Evolutionary conservation across 2,797 vertebrate genomes (phyloP), one percentile per base, ranked within the genome.

Genomic region (Micromesistius poutassou): DNA sequence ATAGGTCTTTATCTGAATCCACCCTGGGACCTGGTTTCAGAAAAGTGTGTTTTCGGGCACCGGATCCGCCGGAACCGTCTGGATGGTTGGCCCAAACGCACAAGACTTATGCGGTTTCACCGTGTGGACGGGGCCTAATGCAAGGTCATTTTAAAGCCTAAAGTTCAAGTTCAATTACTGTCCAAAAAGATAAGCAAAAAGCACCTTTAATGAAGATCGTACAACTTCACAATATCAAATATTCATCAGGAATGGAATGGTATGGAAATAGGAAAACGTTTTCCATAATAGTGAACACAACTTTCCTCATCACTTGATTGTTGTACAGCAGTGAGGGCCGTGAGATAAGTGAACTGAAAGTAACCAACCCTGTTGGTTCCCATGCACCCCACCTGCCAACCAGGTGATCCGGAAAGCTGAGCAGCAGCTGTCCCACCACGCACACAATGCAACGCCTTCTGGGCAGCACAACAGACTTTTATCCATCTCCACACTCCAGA

Each of bases 351-450:
- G 10, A 28, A 28, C 25, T 68, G 25, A 28, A 68, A 4, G 62
- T 28, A 2, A 13, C 62, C 10, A 38, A 2, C 62, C 28, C 62
- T 28, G 25, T 10, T 68, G n/a, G 62, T 68, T 68, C 62, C 73
- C 30, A 71, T 30, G 30, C 68, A 4, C 30, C 74, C 42, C 80
- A 81, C 66, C 82, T 85, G 81, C 76, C 76, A 74, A 83, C 86
- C 91, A 91, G 90, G 88, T 91, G 88, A 90, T 79, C 68, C 76
- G 80, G 73, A 80, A 81, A 78, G 75, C 76, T 79, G 76, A 89
- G 81, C 72, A 80, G 89, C 93, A 93, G 92, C 92, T 93, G 92
- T 84, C 75, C 81, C 83, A 81, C 76, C 86, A 71, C 70, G 75
- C 81, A 82, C 1, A 92, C 90, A 92, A 93, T 87, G 82, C 82